Conservation (phyloP, 2,888 invertebrate genomes). For the Blastobasis lacticolella region DNA sequence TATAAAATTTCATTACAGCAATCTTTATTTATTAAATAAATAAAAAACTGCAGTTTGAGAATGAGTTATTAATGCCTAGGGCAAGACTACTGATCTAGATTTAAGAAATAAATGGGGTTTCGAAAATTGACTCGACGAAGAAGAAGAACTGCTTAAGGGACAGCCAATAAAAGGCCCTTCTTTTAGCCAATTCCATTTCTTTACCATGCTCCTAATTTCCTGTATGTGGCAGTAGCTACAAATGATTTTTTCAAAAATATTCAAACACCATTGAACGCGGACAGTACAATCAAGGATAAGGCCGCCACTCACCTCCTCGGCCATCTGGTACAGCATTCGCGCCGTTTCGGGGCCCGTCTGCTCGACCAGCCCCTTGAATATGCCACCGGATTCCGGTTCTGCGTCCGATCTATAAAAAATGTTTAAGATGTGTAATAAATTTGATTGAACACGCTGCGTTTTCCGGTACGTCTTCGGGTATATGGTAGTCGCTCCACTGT, state of each 20-base stretch:
- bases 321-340: slow-evolving; percentile 69
- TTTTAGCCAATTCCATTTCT: no score
- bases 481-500: no score
- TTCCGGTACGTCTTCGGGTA: neutral
- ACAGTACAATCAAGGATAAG: neutral
- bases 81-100: no score
- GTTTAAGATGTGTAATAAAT: neutral
- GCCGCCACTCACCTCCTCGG: slow-evolving; percentile 59
- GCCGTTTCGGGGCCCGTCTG: slow-evolving; percentile 79
- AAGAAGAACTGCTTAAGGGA: no score
- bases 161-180: no score
- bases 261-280: neutral
- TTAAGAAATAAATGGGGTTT: no score
- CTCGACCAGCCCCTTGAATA: slow-evolving; percentile 79
- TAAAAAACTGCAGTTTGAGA: no score
- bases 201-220: neutral
- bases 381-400: slow-evolving; percentile 63
- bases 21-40: no score
- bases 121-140: no score
- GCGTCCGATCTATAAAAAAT: slow-evolving; percentile 33
- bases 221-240: neutral
- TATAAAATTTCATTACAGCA: no score
- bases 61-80: no score
- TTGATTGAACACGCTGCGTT: neutral
- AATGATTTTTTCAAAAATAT: neutral